Percentiles rank a stretch among this genome's conserved stretches.
These are phyloP conservation scores for Rhinichthys klamathensis DNA, from an alignment of 2,113 vertebrate genomes.

Conservation along the genomic window DNA sequence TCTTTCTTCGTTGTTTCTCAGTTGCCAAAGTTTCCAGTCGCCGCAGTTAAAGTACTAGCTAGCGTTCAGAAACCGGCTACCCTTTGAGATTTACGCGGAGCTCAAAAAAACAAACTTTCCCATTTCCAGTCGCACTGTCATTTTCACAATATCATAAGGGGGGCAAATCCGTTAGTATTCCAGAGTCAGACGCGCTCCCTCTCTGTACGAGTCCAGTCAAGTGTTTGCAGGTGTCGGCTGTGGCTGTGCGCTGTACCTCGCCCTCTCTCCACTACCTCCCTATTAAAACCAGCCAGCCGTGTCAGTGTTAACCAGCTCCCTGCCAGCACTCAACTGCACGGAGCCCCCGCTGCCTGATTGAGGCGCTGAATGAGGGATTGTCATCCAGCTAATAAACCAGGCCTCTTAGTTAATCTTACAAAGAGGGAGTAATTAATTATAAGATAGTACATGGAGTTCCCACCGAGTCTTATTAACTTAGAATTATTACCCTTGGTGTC, in stretches of 20 bases:
- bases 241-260: slow-evolving; percentile 33
- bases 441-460: slow-evolving; percentile 8
- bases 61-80: slow-evolving; percentile 27
- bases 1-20: slow-evolving; percentile 9
- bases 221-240: slow-evolving; percentile 57
- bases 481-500: slow-evolving; percentile 21
- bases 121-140: slow-evolving; percentile 34
- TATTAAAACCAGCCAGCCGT: slow-evolving; percentile 56
- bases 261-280: slow-evolving; percentile 53
- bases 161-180: slow-evolving; percentile 26
- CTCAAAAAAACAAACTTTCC: slow-evolving; percentile 32
- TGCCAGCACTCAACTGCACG: slow-evolving; percentile 47
- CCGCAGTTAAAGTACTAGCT: slow-evolving; percentile 18
- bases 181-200: slow-evolving; percentile 27
- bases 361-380: slow-evolving; percentile 25
- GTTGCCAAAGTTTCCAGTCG: slow-evolving; percentile 49
- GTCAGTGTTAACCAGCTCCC: slow-evolving; percentile 63
- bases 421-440: slow-evolving; percentile 28
- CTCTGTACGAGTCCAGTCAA: slow-evolving; percentile 47
- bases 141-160: slow-evolving; percentile 16
- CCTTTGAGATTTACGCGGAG: slow-evolving; percentile 1
- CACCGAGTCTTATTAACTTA: slow-evolving; percentile 35
- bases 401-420: slow-evolving; percentile 30
- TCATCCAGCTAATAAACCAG: slow-evolving; percentile 27
- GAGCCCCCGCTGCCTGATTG: slow-evolving; percentile 33